Evolutionary conservation across 2,113 vertebrate species (phyloP), one percentile per base, ranked within the genome.

Genomic region (Anoplopoma fimbria): DNA sequence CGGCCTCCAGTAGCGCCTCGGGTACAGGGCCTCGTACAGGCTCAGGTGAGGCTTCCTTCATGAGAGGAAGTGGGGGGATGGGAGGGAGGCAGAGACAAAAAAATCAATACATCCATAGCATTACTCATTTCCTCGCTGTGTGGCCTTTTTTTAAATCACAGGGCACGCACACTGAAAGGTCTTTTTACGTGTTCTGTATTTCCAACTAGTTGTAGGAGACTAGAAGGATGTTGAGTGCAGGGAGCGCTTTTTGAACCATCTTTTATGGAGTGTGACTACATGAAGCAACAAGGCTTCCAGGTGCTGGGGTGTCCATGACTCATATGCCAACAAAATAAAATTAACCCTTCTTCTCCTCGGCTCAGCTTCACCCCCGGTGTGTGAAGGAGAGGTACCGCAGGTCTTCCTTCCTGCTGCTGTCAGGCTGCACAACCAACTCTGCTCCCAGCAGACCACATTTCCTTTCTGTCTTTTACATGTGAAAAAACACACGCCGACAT

Each of bases 91-190:
- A 51, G 65, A 61, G 82, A 91, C 75, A 91, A 74, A 81, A n/a
- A 90, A 78, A 92, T 92, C 91, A 19, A 92, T 94, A 72, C 72
- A 64, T 85, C 69, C 85, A 88, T 75, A 89, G 47, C 73, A 82
- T 85, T 80, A 86, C 23, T 79, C 68, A 83, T 90, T 89, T 91
- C 80, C 83, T 47, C 6, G 45, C 63, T 47, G 81, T 88, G 85
- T 61, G 83, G 85, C 68, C 70, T 9, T 77, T n/a, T 81, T 91
- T 89, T n/a, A n/a, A 91, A 89, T 88, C 79, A 87, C 81, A 81
- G 67, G 49, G 29, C 67, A 1, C 15, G 9, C 33, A 64, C 64
- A 29, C 27, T 25, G 10, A 67, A 40, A 67, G 17, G 19, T 45
- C 33, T 33, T 69, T 75, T 40, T 34, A 72, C n/a, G n/a, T n/a